Evolutionary conservation across 1,140 invertebrate species (phyloP), one percentile per base, ranked within the genome.

Genomic region (Microvelia longipes): DNA sequence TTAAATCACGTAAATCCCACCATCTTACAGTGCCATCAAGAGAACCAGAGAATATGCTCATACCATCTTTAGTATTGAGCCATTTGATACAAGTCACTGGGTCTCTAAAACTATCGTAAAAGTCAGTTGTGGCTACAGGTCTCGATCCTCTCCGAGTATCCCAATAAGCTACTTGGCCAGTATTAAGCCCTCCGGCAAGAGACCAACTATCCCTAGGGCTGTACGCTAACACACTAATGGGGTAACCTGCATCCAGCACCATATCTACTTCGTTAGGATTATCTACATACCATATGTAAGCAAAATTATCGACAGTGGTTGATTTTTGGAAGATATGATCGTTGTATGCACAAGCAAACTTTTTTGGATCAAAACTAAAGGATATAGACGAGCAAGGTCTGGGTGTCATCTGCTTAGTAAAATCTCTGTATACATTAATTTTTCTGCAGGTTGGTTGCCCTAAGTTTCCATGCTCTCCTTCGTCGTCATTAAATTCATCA

Each of bases 1-100:
- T 82, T 2, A 90, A 87, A 75, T 85, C 85, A 26, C 92, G 81
- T 28, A 85, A 85, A 74, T 95, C 92, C 90, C 91, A 95, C 73
- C 86, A 85, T 0, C 87, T 88, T 0, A 92, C 88, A 63, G 83
- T 81, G 19, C 86, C 86, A 77, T 88, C 87, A 29, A 81, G 80
- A 5, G 84, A 83, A 29, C 83, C 78, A 0, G 85, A 84, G 76
- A 87, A 86, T 71, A 85, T 86, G 75, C 84, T 83, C 0, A 78
- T 78, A 1, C 80, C 78, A 0, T 80, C 80, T 75, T 84, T 84
- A 13, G 82, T 80, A 69, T 79, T 78, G 28, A 83, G 78, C 83
- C 83, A 84, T 14, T 91, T 78, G 5, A 91, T 85, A 68, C 87
- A 86, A 67, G 86, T 83, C 0, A 91, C 90, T 0, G 90, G 83